These are phyloP conservation scores for sheep (Ovis aries) DNA, from an alignment of 2,113 vertebrate species.

Conservation along the genomic window ARS-UI_Ramb_v3.0 NC_056055.1:195179501-195180000, in stretches of 20 bases:
- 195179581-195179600: neutral
- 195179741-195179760: neutral
- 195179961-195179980: neutral
- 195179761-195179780: neutral
- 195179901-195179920: neutral
- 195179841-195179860: neutral
- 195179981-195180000: neutral
- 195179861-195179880: neutral
- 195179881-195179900: neutral
- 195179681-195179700: neutral
- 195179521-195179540: neutral
- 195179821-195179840: neutral
- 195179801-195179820: neutral
- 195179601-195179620: neutral
- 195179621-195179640: neutral
- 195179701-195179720: neutral
- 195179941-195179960: neutral
- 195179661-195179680: neutral
- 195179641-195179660: neutral
- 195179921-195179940: neutral
- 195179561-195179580: neutral
- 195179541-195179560: neutral
- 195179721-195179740: neutral
- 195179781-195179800: neutral
- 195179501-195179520: neutral